Evolutionary conservation across 2,113 vertebrate genomes (phyloP), one percentile per base, ranked within the genome.

Genomic region (Nerophis ophidion): DNA sequence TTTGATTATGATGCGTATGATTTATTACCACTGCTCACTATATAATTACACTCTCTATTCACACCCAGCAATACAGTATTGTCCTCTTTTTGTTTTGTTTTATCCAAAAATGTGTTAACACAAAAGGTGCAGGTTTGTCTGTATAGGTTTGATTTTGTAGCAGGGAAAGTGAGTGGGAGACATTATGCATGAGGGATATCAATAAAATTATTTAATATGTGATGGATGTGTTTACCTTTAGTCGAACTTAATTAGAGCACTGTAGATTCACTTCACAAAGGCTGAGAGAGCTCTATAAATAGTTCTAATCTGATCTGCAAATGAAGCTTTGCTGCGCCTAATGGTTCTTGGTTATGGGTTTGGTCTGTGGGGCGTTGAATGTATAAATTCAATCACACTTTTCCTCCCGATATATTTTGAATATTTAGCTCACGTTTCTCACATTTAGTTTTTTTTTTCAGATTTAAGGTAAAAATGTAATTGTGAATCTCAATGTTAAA

Each of bases 1-100:
- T 87, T 85, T 90, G 86, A 90, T 90, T 89, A 88, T 82, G 84
- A 77, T 65, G 61, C 68, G 35, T 54, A 71, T 89, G 89, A 90
- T 90, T 91, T 87, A 91, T 89, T 70, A 55, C 65, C 75, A 71
- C 72, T 67, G 71, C 81, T 88, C 81, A 83, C 80, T 80, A 81
- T 81, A 76, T 87, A 84, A 87, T 89, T 87, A 88, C 76, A 76
- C 81, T 75, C 48, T 74, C 35, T 72, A 77, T 77, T 76, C 78
- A 79, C 81, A 74, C 80, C 69, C 77, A 60, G 66, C 76, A 73
- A 70, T 74, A 74, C 67, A 71, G 49, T 66, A 67, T 74, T 70
- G 71, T 71, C 64, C 63, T 72, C 66, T 66, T 57, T 68, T 26
- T 26, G 50, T 52, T 60, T 57, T 68, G n/a, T n/a, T 53, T 49